A percentile compares a stretch with the other conserved stretches of the same genome.
phyloP scores from a whole-genome alignment of 1,140 invertebrate species.

The Nephotettix cincticeps region DNA sequence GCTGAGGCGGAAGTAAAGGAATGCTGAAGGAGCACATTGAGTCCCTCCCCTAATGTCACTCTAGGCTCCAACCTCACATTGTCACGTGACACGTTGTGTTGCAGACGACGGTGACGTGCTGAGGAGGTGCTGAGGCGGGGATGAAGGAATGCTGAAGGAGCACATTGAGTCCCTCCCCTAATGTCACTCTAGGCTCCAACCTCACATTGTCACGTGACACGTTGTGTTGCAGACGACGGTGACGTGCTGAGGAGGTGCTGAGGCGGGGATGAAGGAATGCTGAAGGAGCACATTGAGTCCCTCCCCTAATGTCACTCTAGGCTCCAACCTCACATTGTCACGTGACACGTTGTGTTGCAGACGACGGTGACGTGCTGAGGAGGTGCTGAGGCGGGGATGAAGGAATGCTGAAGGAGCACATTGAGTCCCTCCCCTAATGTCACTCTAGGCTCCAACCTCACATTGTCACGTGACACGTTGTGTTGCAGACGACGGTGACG shows the following conservation, averaged over 20 bases:
- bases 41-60: not conserved
- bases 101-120: not conserved
- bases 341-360: too few species aligned
- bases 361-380: too few species aligned
- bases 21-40: slow-evolving; percentile 19
- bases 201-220: too few species aligned
- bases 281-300: slow-evolving; percentile 13
- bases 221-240: too few species aligned
- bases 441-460: slow-evolving; percentile 55
- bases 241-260: too few species aligned
- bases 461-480: too few species aligned
- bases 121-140: not conserved
- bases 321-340: slow-evolving; percentile 49
- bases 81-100: not conserved
- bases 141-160: slow-evolving; percentile 9
- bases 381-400: not conserved
- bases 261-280: slow-evolving; percentile 5
- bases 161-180: not conserved
- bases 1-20: not conserved
- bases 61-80: too few species aligned
- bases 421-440: slow-evolving; percentile 46
- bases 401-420: slow-evolving; percentile 17
- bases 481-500: too few species aligned
- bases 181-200: slow-evolving; percentile 13
- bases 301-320: slow-evolving; percentile 54